These are phyloP conservation scores for Melanotus villosus DNA, from an alignment of 2,888 invertebrate species.

Conservation along the genomic window DNA sequence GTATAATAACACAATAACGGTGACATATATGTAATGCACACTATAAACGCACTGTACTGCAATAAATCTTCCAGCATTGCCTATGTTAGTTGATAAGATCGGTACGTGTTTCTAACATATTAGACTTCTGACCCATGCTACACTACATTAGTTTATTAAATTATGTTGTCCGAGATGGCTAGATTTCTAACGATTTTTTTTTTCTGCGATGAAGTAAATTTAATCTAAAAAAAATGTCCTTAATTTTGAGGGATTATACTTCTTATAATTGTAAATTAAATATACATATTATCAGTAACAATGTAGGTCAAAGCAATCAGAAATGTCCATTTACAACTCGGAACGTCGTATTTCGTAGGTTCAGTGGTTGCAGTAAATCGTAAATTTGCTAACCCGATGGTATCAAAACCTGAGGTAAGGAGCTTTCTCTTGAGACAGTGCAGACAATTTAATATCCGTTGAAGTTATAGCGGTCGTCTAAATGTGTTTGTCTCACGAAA, in stretches of 20 bases:
- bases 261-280: too few relatives aligned
- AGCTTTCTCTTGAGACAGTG: conserved; percentile 29
- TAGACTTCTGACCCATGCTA: conserved; percentile 17
- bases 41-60: conserved; percentile 5
- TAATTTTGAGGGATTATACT: too few relatives aligned
- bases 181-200: too few relatives aligned
- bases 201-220: too few relatives aligned
- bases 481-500: conserved; percentile 33
- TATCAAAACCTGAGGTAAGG: conserved; percentile 28
- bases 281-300: too few relatives aligned
- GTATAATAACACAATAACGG: conserved; percentile 24
- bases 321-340: not conserved
- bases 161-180: not conserved
- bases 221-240: too few relatives aligned
- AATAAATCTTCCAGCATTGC: conserved; percentile 16
- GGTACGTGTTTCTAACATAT: conserved; percentile 22
- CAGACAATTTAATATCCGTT: conserved; percentile 34
- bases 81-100: conserved; percentile 14
- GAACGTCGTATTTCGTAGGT: not conserved
- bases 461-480: conserved; percentile 26
- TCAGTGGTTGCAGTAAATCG: not conserved
- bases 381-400: conserved; percentile 26
- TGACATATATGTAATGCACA: conserved; percentile 20
- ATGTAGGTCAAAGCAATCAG: too few relatives aligned
- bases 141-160: conserved; percentile 27